Evolutionary conservation across 2,797 vertebrate genomes (phyloP), one percentile per base, ranked within the genome.

Genomic region (Tokudaia muenninki): DNA sequence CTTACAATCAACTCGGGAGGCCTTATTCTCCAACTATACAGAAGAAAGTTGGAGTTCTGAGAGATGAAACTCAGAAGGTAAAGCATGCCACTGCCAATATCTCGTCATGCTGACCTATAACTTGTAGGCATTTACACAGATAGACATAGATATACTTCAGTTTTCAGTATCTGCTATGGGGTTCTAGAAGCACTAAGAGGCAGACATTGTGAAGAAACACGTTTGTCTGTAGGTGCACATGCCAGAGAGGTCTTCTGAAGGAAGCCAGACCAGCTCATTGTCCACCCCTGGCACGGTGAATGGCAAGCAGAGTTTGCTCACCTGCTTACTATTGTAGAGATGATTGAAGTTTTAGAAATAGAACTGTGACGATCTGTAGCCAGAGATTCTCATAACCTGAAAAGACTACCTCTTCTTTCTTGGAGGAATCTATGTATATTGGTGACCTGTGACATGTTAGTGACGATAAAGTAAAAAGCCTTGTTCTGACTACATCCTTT

Each of bases 141-240:
- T 17, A 94, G n/a, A 81, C 70, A 82, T 67, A 52, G 3, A 84
- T 86, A 92, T 11, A 84, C 88, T 84, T 92, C 55, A 82, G 84
- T 50, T 67, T 87, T 89, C 55, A 82, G 74, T 59, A 67, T 81
- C 75, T 57, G 65, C 95, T 86, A 26, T 63, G 5, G 37, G 37
- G 1, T 92, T 87, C 10, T 70, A 78, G 31, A 50, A 95, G 55
- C 91, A 65, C 17, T 24, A 78, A 57, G 29, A 92, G 22, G 1
- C 8, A 91, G 72, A 92, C 9, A 86, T 47, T 9, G 74, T 8
- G 55, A 19, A 1, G 1, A 92, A 31, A 29, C 11, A 79, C 22
- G 3, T 67, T 77, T 87, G 7, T 63, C 11, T 82, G 3, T 57
- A 37, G 47, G 8, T 41, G 13, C 26, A 11, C 47, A 7, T 61